Conservation (phyloP, 2,113 vertebrate genomes). For the Oryzias melastigma region DNA sequence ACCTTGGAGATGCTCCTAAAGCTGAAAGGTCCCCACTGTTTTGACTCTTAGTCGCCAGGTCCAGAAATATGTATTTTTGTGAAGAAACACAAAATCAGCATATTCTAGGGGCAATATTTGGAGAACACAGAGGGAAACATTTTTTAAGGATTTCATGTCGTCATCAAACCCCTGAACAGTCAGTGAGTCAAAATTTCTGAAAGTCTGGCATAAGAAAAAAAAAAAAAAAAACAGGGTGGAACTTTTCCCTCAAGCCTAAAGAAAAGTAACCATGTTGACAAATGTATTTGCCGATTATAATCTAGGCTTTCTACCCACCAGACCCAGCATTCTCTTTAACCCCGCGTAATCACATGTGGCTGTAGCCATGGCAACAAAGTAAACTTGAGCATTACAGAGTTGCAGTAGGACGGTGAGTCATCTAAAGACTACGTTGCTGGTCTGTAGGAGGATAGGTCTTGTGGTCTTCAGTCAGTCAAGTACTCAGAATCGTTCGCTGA, state of each 20-base stretch:
- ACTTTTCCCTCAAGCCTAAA: not conserved
- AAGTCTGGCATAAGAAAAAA: not conserved
- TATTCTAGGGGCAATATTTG: no score
- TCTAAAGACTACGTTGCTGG: constrained; percentile 42
- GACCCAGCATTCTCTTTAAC: constrained; percentile 25
- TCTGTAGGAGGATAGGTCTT: constrained; percentile 39
- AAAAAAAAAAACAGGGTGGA: not conserved
- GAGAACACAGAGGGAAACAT: no score
- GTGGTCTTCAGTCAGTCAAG: constrained; percentile 12
- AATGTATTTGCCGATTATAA: not conserved
- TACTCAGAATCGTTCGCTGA: constrained; percentile 5
- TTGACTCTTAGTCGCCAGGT: not conserved
- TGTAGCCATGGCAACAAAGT: constrained; percentile 67
- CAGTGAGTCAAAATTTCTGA: constrained; percentile 1
- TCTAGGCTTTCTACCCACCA: constrained; percentile 24
- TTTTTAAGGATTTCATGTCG: no score
- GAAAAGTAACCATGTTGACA: not conserved
- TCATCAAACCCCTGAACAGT: not conserved
- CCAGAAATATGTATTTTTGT: not conserved
- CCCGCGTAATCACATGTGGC: constrained; percentile 31
- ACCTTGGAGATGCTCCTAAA: not conserved
- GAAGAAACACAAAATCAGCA: no score
- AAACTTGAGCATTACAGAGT: constrained; percentile 60
- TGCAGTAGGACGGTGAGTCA: constrained; percentile 65
- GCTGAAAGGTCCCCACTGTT: not conserved